Percentiles rank a stretch among this genome's conserved stretches.
Evolutionary conservation across 2,113 vertebrate genomes (phyloP).

Genomic region (Lagenorhynchus albirostris): DNA sequence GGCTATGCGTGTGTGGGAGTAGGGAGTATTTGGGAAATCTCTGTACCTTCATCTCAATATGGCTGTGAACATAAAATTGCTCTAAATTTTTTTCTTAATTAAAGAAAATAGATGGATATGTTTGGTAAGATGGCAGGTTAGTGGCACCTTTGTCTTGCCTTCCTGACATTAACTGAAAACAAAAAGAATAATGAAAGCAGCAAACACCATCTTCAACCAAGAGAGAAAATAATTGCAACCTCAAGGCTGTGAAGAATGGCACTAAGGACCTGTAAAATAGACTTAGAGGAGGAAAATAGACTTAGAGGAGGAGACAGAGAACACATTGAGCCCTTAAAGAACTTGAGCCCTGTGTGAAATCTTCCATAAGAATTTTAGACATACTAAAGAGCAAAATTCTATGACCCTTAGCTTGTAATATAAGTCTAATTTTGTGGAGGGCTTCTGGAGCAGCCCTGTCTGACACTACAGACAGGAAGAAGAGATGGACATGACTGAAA

Average conservation of each 20-base stretch:
- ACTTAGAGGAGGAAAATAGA: neutral
- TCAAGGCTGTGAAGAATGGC: neutral
- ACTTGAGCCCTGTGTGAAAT: neutral
- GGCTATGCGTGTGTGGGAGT: neutral
- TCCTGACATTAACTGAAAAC: neutral
- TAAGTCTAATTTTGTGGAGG: neutral
- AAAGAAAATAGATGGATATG: neutral
- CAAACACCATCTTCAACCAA: neutral
- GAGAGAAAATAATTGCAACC: neutral
- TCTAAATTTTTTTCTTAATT: neutral
- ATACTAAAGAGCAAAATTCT: neutral
- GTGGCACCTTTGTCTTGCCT: neutral
- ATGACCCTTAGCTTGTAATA: neutral
- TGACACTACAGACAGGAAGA: neutral
- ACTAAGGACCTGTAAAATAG: neutral
- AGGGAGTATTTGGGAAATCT: neutral
- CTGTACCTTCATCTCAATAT: neutral
- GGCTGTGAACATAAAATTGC: neutral
- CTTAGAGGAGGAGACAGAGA: neutral
- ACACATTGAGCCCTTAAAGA: neutral
- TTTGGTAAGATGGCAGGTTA: neutral
- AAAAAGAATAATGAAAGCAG: neutral
- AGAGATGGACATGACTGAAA: neutral
- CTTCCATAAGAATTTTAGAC: neutral
- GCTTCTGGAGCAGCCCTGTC: neutral